Evolutionary conservation across 2,888 invertebrate genomes (phyloP), one percentile per base, ranked within the genome.

Genomic region (Rapana venosa): DNA sequence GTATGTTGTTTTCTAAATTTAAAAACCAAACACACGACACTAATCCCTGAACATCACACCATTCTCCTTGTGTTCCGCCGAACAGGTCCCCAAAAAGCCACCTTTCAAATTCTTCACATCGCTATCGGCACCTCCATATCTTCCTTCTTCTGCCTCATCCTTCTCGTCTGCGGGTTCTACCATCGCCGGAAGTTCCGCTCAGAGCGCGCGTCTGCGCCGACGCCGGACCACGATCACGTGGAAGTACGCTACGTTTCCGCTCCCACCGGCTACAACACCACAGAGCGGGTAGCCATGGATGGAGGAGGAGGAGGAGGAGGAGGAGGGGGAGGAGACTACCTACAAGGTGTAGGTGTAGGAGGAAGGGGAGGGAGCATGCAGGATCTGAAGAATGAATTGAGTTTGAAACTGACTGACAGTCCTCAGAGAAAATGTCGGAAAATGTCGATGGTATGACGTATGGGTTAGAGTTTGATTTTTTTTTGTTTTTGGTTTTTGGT

Each of bases 191-290:
- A 93, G 91, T 94, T 94, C 90, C 92, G 94, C 86, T 90, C 93
- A n/a, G 92, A 92, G 86, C 92, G 93, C 11, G 92, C 92, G 70
- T 36, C 36, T 6, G 30, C 81, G 81, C 93, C 93, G 26, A 17
- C 66, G 17, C 93, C 93, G 13, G 94, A 94, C 87, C 93, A 93
- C 30, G 94, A 95, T 89, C 94, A 95, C 83, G 94, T 95, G 90
- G 95, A 95, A 90, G 95, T 95, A 47, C 93, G 95, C 20, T 95
- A 95, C 89, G 94, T 95, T 15, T 94, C 95, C 17, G 94, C 94
- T 22, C 93, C 94, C 87, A 94, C 95, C 61, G 94, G 94, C 17
- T 94, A 94, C 91, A 95, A 94, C 90, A 95, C 95, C 15, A 94
- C 94, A 20, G 95, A 95, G 91, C 92, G 95, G 91, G 93, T 95